Percentiles rank a stretch among this genome's conserved stretches.
Conservation (phyloP, 2,797 vertebrate genomes). For the Callimico goeldii region DNA sequence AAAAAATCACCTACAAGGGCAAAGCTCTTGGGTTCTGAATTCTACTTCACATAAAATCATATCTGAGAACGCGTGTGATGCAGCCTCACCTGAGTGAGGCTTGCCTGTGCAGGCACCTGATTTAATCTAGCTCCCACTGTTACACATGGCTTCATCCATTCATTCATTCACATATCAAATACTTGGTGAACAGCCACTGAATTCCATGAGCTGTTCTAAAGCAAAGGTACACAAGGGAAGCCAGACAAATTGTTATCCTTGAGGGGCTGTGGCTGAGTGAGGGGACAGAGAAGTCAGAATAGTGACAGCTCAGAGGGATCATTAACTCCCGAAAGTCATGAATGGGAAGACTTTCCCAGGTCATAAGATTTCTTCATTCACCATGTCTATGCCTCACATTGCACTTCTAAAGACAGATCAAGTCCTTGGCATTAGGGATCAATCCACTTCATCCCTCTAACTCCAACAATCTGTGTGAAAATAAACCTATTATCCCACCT, state of each 20-base stretch:
- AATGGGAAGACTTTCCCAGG: not conserved
- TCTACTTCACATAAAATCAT: not conserved
- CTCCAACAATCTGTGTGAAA: not conserved
- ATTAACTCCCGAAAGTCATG: not conserved
- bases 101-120: not conserved
- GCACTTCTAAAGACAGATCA: not conserved
- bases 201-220: not conserved
- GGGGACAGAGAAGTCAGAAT: not conserved
- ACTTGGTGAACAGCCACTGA: not conserved
- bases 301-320: not conserved
- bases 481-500: not conserved
- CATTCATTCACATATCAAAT: not conserved
- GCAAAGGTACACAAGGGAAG: not conserved
- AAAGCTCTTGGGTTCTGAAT: not conserved
- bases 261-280: not conserved
- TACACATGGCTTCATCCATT: not conserved
- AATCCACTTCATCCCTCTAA: not conserved
- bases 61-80: fast-evolving
- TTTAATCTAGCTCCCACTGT: not conserved
- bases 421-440: not conserved
- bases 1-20: not conserved
- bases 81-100: fast-evolving
- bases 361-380: not conserved
- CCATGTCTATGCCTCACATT: not conserved
- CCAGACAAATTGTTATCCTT: not conserved